phyloP scores from a whole-genome alignment of 1,140 invertebrate species.

The Sminthurides bifidus region DNA sequence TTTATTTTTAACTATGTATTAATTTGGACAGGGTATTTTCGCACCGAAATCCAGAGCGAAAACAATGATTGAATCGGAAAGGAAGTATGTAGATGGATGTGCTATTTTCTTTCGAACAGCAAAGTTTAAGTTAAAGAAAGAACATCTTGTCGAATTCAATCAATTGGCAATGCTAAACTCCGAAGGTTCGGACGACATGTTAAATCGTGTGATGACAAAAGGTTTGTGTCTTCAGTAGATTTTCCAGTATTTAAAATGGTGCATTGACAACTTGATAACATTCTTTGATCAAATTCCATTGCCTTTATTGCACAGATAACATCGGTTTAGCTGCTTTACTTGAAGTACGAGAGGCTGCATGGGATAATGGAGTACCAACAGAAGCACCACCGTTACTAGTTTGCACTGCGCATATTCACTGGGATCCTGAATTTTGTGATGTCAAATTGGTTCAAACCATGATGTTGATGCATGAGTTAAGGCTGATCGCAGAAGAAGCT shows the following conservation, averaged over 20 bases:
- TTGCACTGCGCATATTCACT: slow-evolving; percentile 97
- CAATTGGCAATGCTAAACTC: slow-evolving; percentile 41
- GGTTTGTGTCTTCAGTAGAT: slow-evolving; percentile 13
- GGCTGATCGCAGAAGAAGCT: slow-evolving; percentile 64
- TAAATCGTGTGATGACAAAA: slow-evolving; percentile 98
- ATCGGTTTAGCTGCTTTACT: slow-evolving; percentile 90
- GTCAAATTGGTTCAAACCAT: slow-evolving; percentile 99
- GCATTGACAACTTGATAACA: background rate
- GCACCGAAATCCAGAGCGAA: slow-evolving; percentile 96
- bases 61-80: slow-evolving; percentile 92
- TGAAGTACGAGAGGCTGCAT: slow-evolving; percentile 84
- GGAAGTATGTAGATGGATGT: slow-evolving; percentile 97
- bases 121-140: slow-evolving; percentile 89
- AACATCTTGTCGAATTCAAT: slow-evolving; percentile 60
- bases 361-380: slow-evolving; percentile 74
- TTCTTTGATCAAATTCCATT: background rate
- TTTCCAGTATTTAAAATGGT: slow-evolving; percentile 8
- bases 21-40: slow-evolving; percentile 70
- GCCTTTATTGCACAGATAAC: slow-evolving; percentile 54
- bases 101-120: slow-evolving; percentile 91
- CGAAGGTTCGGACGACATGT: slow-evolving; percentile 94
- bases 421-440: slow-evolving; percentile 99
- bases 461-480: slow-evolving; percentile 92
- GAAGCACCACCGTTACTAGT: slow-evolving; percentile 79
- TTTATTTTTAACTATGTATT: background rate